Base-by-base conservation (phyloP, 2,888 invertebrate genomes). In the Microdon myrmicae region DNA sequence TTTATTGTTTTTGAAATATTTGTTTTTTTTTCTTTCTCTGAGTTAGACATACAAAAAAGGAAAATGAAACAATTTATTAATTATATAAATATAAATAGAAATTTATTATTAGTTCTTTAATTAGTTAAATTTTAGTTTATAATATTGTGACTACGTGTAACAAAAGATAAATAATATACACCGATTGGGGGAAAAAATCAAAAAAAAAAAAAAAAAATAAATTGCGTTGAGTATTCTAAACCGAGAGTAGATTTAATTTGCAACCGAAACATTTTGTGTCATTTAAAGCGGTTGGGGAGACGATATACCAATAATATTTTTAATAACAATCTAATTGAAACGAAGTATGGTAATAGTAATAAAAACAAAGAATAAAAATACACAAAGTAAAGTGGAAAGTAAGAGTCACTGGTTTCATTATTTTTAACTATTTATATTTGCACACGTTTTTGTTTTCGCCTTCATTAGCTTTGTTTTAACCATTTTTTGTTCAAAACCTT, bases 101-200 rank as follows among this genome's bases (percentile, higher is more conserved):
- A 41, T 23, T 56, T 59, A 68, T 68, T 67, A 68, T 67, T 68
- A 68, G 68, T 67, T 68, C 56, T 68, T 68, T 67, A 68, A 67
- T 67, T 68, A 68, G 68, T 55, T 67, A 68, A 68, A 67, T 68
- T 68, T 68, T 68, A 68, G 68, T 68, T 67, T 43, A 43, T 29
- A 26, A 4, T 59, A 60, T 48, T 48, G 25, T 59, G 49, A 53
- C 41, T 43, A 41, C 4, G 17, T 43, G 58, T 37, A 45, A 66
- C 56, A 60, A 53, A 49, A 34, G 48, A 55, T 25, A 48, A 47
- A 55, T 6, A 43, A 20, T 25, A 43, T 12, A 48, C 23, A 31
- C 17, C 22, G 43, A 45, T n/a, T 8, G 37, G 7, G 5, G 35
- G 22, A 37, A 64, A 67, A 69, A 47, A 60, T 58, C 32, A 43